Evolutionary conservation across 2,888 invertebrate species (phyloP).

Genomic region (Philonicus albiceps): DNA sequence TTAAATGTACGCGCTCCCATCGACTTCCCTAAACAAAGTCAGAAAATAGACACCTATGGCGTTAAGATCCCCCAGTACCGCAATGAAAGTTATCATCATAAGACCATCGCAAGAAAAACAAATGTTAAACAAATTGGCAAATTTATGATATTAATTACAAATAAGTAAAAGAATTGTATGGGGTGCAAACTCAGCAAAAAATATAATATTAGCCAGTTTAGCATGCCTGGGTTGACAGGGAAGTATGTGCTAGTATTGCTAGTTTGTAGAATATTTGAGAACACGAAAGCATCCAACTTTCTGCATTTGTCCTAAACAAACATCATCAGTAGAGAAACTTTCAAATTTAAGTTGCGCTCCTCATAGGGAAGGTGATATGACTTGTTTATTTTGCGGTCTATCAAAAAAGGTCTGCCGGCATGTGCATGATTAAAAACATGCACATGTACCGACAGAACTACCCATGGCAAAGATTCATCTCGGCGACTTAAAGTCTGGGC

Average conservation of each 20-base stretch:
- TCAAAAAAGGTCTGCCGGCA: background rate
- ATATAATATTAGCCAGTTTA: background rate
- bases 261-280: background rate
- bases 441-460: background rate
- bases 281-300: background rate
- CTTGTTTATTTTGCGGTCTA: conserved; percentile 2
- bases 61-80: background rate
- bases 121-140: background rate
- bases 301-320: conserved; percentile 20
- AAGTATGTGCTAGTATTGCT: background rate
- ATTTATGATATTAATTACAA: background rate
- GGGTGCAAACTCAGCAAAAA: too few relatives aligned
- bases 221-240: background rate
- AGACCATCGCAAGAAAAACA: background rate
- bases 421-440: background rate
- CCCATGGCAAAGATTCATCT: background rate
- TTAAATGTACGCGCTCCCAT: background rate
- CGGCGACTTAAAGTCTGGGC: conserved; percentile 16
- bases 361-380: background rate
- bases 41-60: background rate
- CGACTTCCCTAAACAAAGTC: background rate
- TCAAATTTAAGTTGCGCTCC: background rate
- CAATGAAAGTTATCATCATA: background rate
- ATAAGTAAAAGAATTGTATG: background rate
- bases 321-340: background rate